Conservation (phyloP, 1,140 invertebrate species). For the Hylyphantes graminicola region DNA sequence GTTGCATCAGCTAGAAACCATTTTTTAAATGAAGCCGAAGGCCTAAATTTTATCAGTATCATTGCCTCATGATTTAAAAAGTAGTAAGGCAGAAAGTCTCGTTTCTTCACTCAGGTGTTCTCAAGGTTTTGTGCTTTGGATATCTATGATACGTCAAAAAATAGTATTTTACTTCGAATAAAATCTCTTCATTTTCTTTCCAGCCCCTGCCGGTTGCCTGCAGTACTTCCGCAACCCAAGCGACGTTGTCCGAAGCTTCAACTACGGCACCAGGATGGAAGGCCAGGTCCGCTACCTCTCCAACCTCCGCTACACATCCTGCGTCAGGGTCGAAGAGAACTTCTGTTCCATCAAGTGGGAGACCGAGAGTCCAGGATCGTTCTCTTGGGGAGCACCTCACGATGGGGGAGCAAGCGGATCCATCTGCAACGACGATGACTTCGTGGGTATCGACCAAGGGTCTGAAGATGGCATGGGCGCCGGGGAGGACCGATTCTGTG, state of each 20-base stretch:
- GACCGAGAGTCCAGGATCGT: slow-evolving; percentile 62
- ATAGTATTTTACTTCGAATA: not conserved
- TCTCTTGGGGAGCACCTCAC: slow-evolving; percentile 63
- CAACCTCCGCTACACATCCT: slow-evolving; percentile 89
- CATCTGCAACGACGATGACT: slow-evolving; percentile 64
- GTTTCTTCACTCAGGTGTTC: too few relatives aligned
- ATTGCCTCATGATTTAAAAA: too few relatives aligned
- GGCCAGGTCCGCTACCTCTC: slow-evolving; percentile 80
- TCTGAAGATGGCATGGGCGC: slow-evolving; percentile 63
- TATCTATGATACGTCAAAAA: too few relatives aligned
- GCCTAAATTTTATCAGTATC: too few relatives aligned
- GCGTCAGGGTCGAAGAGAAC: slow-evolving; percentile 84
- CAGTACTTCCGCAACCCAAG: slow-evolving; percentile 75
- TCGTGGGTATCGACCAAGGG: slow-evolving; percentile 65
- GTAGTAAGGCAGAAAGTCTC: too few relatives aligned
- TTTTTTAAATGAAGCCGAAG: too few relatives aligned
- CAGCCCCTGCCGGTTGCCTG: slow-evolving; percentile 75
- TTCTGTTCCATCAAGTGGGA: slow-evolving; percentile 80
- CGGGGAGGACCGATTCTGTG: slow-evolving; percentile 64
- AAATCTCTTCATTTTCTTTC: too few relatives aligned
- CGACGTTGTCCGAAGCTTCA: slow-evolving; percentile 78
- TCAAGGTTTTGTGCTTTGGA: too few relatives aligned
- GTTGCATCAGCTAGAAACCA: too few relatives aligned
- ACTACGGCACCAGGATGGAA: slow-evolving; percentile 68
- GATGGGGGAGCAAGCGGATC: slow-evolving; percentile 63